Evolutionary conservation across 2,888 invertebrate genomes (phyloP), one percentile per base, ranked within the genome.

Genomic region (Acronicta leporina): DNA sequence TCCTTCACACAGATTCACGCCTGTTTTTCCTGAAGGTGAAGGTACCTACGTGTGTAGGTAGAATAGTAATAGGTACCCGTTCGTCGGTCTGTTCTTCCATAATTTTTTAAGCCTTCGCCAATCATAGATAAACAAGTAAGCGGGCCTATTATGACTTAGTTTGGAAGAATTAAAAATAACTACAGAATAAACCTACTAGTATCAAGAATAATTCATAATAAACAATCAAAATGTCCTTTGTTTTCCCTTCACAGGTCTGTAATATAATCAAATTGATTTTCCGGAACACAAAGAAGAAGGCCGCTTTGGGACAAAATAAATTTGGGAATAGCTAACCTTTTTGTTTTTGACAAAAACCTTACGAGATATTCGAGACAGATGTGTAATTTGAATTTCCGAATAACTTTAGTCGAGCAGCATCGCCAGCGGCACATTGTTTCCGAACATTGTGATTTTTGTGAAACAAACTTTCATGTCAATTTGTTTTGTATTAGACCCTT

Each of bases 321-420:
- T 50, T 50, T 42, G 35, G 35, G 10, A 51, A 30, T 14, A 9
- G 15, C 40, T 16, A 48, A 43, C 20, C 42, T 51, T 60, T 51
- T 64, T 62, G 25, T 44, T 62, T 5, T 48, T 33, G 11, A n/a
- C 41, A 33, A 47, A 49, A 41, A 44, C 33, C 10, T 51, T 25
- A 53, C 13, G 14, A 38, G 43, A 54, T 33, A 57, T 45, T 10
- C 20, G 33, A n/a, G 64, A 40, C 41, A 58, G 43, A 46, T 52
- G 10, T 5, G 14, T 65, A 30, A 61, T 54, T 48, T 52, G 40
- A 55, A 61, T 56, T 43, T 20, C n/a, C 7, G 27, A 42, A 56
- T 38, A 20, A 20, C 45, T 43, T 41, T 15, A 13, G 8, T 40
- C 8, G 1, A 15, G 9, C 41, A n/a, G 16, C 9, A 48, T 40